A percentile compares a stretch with the other conserved stretches of the same genome.
Conservation (phyloP, 1,140 invertebrate species). For the Druon quercuslanigerum region DNA sequence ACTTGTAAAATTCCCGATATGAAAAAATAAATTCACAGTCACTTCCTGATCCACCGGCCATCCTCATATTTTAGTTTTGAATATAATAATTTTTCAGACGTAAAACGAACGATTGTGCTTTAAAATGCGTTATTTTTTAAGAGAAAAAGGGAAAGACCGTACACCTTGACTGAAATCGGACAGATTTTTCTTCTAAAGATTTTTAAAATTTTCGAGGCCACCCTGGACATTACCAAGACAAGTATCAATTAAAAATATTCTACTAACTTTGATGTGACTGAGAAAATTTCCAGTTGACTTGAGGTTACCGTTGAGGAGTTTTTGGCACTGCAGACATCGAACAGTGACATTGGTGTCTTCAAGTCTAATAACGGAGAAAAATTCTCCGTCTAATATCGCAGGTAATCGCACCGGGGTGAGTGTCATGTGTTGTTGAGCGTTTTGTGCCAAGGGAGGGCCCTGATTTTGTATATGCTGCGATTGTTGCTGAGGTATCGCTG, state of each 20-base stretch:
- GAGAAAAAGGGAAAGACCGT: no score
- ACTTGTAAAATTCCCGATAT: no score
- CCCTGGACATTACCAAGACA: no score
- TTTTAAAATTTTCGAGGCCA: no score
- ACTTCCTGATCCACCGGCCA: no score
- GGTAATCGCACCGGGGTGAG: conserved; percentile 71
- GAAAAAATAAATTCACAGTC: no score
- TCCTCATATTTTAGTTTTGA: no score
- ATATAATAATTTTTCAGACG: no score
- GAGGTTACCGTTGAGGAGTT: conserved; percentile 71
- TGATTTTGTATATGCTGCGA: conserved; percentile 60
- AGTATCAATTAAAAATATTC: conserved; percentile 31
- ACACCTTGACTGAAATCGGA: no score
- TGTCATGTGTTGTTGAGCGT: conserved; percentile 61
- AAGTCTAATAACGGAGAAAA: conserved; percentile 69
- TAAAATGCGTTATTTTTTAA: no score
- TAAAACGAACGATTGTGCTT: no score
- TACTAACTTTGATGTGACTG: conserved; percentile 72
- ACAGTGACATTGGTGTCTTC: conserved; percentile 73
- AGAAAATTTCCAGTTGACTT: conserved; percentile 74
- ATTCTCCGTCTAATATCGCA: conserved; percentile 73
- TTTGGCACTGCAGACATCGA: conserved; percentile 70
- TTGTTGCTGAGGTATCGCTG: conserved; percentile 43
- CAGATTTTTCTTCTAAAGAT: no score
- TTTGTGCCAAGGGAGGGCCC: conserved; percentile 57